These are phyloP conservation scores for Nannoperca obscura DNA, from an alignment of 2,797 vertebrate genomes.

Conservation along the genomic window DNA sequence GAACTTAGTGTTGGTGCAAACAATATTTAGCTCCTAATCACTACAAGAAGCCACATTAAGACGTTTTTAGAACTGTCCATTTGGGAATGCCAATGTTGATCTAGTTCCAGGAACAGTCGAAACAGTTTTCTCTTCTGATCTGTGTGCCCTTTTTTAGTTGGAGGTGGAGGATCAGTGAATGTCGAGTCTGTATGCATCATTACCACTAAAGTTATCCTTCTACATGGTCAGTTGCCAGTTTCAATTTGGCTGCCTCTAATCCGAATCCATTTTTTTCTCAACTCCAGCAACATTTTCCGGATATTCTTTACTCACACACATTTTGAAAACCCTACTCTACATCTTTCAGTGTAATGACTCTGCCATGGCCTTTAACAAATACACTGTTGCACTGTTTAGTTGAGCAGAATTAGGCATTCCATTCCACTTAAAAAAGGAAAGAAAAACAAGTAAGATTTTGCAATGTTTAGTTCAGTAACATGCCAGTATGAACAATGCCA, in stretches of 20 bases:
- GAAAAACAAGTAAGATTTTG: background rate
- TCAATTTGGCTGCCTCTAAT: slow-evolving; percentile 30
- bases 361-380: background rate
- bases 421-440: background rate
- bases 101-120: slow-evolving; percentile 19
- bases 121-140: background rate
- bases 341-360: background rate
- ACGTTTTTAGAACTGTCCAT: slow-evolving; percentile 2
- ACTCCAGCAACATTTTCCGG: slow-evolving; percentile 17
- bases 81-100: slow-evolving; percentile 16
- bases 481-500: slow-evolving; percentile 1
- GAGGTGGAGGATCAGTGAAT: slow-evolving; percentile 34
- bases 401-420: background rate
- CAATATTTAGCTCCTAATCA: background rate
- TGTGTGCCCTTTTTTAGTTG: slow-evolving; percentile 5
- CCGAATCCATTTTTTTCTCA: slow-evolving; percentile 27
- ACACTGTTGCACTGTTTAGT: background rate
- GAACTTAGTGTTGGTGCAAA: background rate
- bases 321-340: slow-evolving; percentile 7
- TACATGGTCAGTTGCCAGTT: slow-evolving; percentile 38
- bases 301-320: slow-evolving; percentile 3
- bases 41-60: background rate
- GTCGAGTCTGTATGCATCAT: slow-evolving; percentile 24
- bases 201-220: slow-evolving; percentile 33
- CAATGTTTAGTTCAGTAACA: slow-evolving; percentile 5